phyloP scores from a whole-genome alignment of 1,140 invertebrate genomes.

The Halyomorpha halys region DNA sequence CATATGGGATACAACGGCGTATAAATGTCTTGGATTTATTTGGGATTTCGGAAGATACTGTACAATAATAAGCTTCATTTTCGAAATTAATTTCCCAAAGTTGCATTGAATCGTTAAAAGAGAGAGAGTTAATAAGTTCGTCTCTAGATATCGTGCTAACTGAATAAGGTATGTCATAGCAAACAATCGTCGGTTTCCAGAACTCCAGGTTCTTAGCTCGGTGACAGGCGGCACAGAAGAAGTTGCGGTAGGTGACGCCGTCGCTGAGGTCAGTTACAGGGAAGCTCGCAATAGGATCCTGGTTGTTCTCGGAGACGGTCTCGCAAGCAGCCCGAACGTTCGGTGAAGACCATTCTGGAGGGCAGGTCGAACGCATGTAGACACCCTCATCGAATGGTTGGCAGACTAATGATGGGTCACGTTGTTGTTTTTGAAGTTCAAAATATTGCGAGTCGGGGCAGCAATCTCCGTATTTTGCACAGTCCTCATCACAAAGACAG shows the following conservation, averaged over 20 bases:
- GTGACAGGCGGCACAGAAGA: conserved; percentile 47
- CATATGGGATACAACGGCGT: conserved; percentile 31
- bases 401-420: too few species aligned
- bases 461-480: conserved; percentile 42
- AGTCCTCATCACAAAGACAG: conserved; percentile 41
- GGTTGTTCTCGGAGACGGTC: conserved; percentile 30
- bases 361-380: conserved; percentile 40
- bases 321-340: conserved; percentile 30
- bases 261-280: conserved; percentile 39
- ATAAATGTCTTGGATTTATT: conserved; percentile 25
- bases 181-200: conserved; percentile 40
- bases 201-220: conserved; percentile 33
- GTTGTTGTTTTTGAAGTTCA: conserved; percentile 32
- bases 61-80: conserved; percentile 26
- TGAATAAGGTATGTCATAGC: conserved; percentile 34
- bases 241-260: conserved; percentile 44
- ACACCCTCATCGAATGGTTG: conserved; percentile 34
- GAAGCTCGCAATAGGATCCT: conserved; percentile 38
- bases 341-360: conserved; percentile 35
- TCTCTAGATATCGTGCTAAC: conserved; percentile 26
- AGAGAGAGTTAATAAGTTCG: conserved; percentile 20
- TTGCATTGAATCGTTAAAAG: conserved; percentile 15
- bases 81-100: conserved; percentile 27
- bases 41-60: conserved; percentile 31
- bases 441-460: conserved; percentile 39